Conservation (phyloP, 2,888 invertebrate genomes). For the Hedya salicella region DNA sequence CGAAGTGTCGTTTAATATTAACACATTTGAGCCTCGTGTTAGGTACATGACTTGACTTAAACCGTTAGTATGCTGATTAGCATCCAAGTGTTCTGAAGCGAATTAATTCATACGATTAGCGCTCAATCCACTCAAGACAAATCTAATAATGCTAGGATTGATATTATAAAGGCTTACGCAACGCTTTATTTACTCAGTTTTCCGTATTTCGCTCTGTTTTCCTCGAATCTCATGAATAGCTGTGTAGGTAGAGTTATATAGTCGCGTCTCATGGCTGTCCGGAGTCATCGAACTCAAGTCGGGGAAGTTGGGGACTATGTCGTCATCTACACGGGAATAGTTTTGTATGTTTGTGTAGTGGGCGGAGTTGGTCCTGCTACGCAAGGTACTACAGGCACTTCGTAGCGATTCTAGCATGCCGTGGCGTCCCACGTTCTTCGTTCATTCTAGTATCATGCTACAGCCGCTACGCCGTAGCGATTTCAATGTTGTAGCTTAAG, state of each 20-base stretch:
- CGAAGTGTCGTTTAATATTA: background rate
- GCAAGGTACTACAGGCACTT: background rate
- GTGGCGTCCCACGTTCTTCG: background rate
- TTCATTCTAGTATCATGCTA: conserved; percentile 2
- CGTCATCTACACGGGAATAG: conserved; percentile 22
- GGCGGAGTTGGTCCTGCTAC: conserved; percentile 8
- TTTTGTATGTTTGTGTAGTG: conserved; percentile 3
- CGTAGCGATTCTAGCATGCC: conserved; percentile 11
- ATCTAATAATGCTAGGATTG: conserved; percentile 35
- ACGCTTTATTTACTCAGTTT: conserved; percentile 51
- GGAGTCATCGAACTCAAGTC: conserved; percentile 59
- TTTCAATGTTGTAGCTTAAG: background rate
- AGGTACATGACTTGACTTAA: background rate
- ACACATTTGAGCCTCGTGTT: no score
- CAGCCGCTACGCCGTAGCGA: conserved; percentile 31
- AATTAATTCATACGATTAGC: conserved; percentile 7
- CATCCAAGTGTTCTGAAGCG: conserved; percentile 2
- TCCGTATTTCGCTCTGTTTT: conserved; percentile 56
- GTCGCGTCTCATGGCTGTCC: conserved; percentile 47
- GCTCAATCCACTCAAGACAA: conserved; percentile 48
- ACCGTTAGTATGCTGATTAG: conserved; percentile 9
- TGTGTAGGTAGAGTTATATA: conserved; percentile 42
- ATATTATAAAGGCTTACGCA: conserved; percentile 52
- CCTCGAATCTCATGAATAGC: conserved; percentile 52
- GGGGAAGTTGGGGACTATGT: conserved; percentile 45